phyloP scores from a whole-genome alignment of 2,113 vertebrate genomes.

The Monarcha castaneiventris region DNA sequence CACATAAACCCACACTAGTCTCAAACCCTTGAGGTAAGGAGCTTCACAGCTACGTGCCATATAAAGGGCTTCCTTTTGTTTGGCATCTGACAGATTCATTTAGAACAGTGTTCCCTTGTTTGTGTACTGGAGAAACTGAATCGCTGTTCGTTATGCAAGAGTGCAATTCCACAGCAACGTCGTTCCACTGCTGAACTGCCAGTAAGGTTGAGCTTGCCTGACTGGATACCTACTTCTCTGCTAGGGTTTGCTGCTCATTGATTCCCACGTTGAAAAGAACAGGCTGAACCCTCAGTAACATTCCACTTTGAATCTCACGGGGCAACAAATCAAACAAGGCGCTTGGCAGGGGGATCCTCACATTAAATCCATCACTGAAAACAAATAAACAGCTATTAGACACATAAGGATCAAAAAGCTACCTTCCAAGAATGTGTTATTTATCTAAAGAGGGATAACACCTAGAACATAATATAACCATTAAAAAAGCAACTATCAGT shows the following conservation, averaged over 20 bases:
- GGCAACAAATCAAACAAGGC: slow-evolving; percentile 92
- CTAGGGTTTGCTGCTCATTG: slow-evolving; percentile 97
- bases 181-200: background rate
- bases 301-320: slow-evolving; percentile 95
- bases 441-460: background rate
- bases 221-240: slow-evolving; percentile 86
- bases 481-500: background rate
- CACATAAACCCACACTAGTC: background rate
- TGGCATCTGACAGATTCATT: background rate
- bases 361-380: slow-evolving; percentile 91
- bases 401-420: background rate
- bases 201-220: background rate
- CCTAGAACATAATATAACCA: background rate
- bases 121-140: background rate
- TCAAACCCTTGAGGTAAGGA: background rate
- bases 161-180: background rate
- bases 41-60: background rate
- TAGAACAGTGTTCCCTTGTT: background rate
- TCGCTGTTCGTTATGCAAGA: background rate
- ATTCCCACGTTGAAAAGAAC: slow-evolving; percentile 98
- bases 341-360: slow-evolving; percentile 92
- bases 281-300: slow-evolving; percentile 95
- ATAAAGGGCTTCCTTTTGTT: background rate
- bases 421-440: background rate
- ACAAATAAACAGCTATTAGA: background rate